A percentile compares a stretch with the other conserved stretches of the same genome.
These are phyloP conservation scores for Myrmophylax atrothorax DNA, from an alignment of 2,113 vertebrate genomes.

Conservation along the genomic window DNA sequence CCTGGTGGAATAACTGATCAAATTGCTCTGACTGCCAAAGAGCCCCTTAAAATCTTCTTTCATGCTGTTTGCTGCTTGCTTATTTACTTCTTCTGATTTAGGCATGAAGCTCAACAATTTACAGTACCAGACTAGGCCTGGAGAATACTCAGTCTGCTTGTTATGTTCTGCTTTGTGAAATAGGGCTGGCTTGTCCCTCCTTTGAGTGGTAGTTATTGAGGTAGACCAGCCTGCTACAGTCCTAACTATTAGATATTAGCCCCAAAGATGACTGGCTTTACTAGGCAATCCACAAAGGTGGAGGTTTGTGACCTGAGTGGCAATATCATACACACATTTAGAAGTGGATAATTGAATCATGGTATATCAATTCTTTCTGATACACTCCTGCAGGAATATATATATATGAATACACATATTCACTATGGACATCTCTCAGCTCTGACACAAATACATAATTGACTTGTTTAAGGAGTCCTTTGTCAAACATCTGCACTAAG, in stretches of 20 bases:
- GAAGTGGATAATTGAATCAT: neutral
- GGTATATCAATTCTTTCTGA: neutral
- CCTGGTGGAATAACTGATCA: neutral
- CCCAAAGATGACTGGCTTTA: neutral
- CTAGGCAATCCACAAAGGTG: neutral
- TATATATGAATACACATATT: neutral
- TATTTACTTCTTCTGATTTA: neutral
- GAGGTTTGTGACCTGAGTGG: neutral
- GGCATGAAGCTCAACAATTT: neutral
- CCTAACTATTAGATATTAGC: neutral
- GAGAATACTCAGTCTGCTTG: neutral
- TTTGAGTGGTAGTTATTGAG: neutral
- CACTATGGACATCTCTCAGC: neutral
- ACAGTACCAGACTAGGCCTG: neutral
- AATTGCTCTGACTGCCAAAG: neutral
- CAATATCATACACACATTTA: neutral
- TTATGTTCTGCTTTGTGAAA: rapidly evolving
- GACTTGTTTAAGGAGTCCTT: constrained; percentile 10
- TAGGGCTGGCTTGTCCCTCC: rapidly evolving
- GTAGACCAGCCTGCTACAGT: neutral
- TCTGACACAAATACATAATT: neutral
- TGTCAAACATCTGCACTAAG: neutral
- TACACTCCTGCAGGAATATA: neutral
- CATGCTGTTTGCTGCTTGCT: neutral
- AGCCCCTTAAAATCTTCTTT: neutral